Percentiles rank a stretch among this genome's conserved stretches.
Evolutionary conservation across 2,888 invertebrate species (phyloP).

Genomic region (Nineta flava): DNA sequence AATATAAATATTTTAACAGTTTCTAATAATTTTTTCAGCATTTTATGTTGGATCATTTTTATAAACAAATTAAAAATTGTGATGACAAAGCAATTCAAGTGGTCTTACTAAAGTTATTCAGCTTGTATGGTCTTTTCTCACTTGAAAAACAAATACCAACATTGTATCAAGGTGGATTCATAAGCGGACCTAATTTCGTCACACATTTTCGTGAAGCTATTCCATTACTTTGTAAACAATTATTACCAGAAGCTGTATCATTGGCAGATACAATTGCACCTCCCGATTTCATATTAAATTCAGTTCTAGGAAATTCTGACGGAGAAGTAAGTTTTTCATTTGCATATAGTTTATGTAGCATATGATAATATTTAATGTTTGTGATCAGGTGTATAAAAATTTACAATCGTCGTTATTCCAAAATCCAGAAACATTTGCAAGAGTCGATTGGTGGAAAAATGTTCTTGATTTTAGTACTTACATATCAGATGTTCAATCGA

Average conservation of each 20-base stretch:
- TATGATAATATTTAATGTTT: neutral
- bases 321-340: conserved; percentile 47
- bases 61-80: conserved; percentile 27
- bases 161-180: conserved; percentile 52
- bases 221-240: conserved; percentile 38
- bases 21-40: conserved; percentile 27
- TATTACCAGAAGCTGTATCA: conserved; percentile 59
- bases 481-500: conserved; percentile 22
- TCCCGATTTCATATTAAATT: conserved; percentile 73
- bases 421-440: conserved; percentile 43
- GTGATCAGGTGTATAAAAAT: conserved; percentile 52
- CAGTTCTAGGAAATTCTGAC: conserved; percentile 70
- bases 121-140: conserved; percentile 49
- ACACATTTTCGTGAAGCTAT: conserved; percentile 49
- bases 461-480: conserved; percentile 37
- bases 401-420: conserved; percentile 46
- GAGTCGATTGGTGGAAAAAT: conserved; percentile 66
- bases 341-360: neutral
- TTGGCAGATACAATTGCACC: conserved; percentile 74
- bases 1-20: neutral
- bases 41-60: conserved; percentile 35
- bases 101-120: conserved; percentile 42
- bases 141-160: conserved; percentile 62
- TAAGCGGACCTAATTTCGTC: conserved; percentile 35
- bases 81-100: conserved; percentile 31